Base-by-base conservation (phyloP, 2,888 invertebrate species). In the Sericinus montela region DNA sequence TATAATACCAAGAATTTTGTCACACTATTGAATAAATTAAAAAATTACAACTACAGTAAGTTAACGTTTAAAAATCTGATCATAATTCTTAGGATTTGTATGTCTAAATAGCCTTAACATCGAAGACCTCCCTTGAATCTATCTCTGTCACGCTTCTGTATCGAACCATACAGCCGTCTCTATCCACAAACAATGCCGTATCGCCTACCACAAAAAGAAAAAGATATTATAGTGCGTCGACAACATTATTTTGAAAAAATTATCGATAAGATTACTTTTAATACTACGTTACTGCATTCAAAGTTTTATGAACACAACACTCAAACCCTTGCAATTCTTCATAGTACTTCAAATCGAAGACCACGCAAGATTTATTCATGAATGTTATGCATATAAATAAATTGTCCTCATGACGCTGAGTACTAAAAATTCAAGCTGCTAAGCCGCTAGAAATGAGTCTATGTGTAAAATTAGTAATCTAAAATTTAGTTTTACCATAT, bases 121-220 rank as follows among this genome's bases (percentile, higher is more conserved):
- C 50, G 44, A 40, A 58, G 58, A 55, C 54, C 52, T 55, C 45
- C 40, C 55, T 51, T 52, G 29, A 49, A 52, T 48, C 59, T 60
- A 47, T 77, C 77, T 67, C 75, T 69, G 58, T 81, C 62, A 42
- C 59, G 52, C 71, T 55, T 35, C 34, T 46, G 37, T 48, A 48
- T 58, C 54, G 46, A 49, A 39, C 53, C 59, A 56, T 64, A 59
- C 62, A 60, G 65, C 76, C 69, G 65, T 85, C 86, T 72, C 72
- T 78, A 61, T 86, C 77, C 66, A 72, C 79, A 84, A 87, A 88
- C 87, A 88, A 88, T 87, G 82, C 77, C 64, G 75, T 77, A 80
- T 80, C 80, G 75, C 75, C 76, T 76, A 75, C 72, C 72, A 73
- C 70, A 80, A 85, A 84, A 84, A 80, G 76, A 80, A 72, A 62